Evolutionary conservation across 2,888 invertebrate genomes (phyloP).

Genomic region (Plebejus argus): DNA sequence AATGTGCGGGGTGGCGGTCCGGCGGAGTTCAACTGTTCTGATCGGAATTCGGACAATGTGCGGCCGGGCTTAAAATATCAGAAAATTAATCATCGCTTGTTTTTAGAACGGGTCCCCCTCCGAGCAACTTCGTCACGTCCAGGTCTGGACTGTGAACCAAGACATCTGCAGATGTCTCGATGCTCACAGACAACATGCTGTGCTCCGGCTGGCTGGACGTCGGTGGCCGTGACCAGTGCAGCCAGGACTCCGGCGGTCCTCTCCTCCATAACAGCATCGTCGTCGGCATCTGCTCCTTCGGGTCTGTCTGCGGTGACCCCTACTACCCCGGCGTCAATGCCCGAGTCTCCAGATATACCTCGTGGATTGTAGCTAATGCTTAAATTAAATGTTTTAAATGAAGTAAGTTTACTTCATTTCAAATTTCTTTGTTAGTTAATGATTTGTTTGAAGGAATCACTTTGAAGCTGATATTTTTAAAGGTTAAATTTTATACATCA

Average conservation of each 20-base stretch:
- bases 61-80: too few species aligned
- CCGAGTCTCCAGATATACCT: conserved; percentile 49
- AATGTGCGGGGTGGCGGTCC: too few species aligned
- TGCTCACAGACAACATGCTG: conserved; percentile 56
- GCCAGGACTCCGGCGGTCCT: conserved; percentile 58
- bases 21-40: too few species aligned
- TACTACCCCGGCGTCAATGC: conserved; percentile 53
- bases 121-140: conserved; percentile 54
- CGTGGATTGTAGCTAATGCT: conserved; percentile 52
- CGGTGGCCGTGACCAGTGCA: conserved; percentile 56
- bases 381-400: conserved; percentile 36
- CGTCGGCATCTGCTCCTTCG: conserved; percentile 54
- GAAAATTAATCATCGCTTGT: conserved; percentile 30
- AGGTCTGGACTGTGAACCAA: conserved; percentile 52
- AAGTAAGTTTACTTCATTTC: too few species aligned
- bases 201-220: conserved; percentile 54
- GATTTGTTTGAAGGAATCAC: too few species aligned
- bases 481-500: too few species aligned
- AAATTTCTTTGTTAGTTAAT: too few species aligned
- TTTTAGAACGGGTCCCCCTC: conserved; percentile 48
- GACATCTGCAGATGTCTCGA: conserved; percentile 46
- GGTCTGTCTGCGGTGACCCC: conserved; percentile 47
- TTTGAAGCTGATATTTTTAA: too few species aligned
- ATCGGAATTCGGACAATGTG: too few species aligned
- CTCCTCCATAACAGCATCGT: conserved; percentile 51